These are phyloP conservation scores for Drosophila sp. DNA, from an alignment of 1,140 invertebrate genomes.

Conservation along the genomic window DNA sequence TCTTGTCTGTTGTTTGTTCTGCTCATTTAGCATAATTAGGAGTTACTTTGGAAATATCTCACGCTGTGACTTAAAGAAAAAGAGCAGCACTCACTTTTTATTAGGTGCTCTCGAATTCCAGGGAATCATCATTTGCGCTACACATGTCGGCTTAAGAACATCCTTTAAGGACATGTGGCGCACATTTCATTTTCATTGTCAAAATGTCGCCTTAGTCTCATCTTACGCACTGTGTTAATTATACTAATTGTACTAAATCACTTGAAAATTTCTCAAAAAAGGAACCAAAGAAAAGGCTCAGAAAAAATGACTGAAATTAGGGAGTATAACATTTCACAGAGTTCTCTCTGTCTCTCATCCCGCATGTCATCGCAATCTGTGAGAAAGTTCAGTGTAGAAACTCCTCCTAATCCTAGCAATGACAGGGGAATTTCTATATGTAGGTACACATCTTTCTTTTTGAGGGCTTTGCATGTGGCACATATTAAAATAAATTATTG, in stretches of 20 bases:
- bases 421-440: background rate
- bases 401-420: constrained; percentile 48
- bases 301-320: constrained; percentile 59
- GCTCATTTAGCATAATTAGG: too few species aligned
- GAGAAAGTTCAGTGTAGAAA: constrained; percentile 59
- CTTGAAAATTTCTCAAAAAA: constrained; percentile 66
- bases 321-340: constrained; percentile 51
- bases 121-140: constrained; percentile 49
- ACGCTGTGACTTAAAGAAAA: too few species aligned
- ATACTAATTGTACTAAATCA: constrained; percentile 81
- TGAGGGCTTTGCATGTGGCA: constrained; percentile 64
- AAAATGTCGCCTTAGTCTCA: constrained; percentile 68
- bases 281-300: background rate
- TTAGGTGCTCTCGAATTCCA: constrained; percentile 36
- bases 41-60: too few species aligned
- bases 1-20: too few species aligned
- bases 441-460: background rate
- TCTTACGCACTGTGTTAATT: constrained; percentile 75
- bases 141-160: constrained; percentile 69
- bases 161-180: constrained; percentile 64
- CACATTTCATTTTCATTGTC: constrained; percentile 66
- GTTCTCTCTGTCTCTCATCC: background rate
- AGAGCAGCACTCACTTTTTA: too few species aligned
- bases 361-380: constrained; percentile 57
- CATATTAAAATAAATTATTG: constrained; percentile 59